These are phyloP conservation scores for Anniella stebbinsi DNA, from an alignment of 2,797 vertebrate genomes.

Conservation along the genomic window DNA sequence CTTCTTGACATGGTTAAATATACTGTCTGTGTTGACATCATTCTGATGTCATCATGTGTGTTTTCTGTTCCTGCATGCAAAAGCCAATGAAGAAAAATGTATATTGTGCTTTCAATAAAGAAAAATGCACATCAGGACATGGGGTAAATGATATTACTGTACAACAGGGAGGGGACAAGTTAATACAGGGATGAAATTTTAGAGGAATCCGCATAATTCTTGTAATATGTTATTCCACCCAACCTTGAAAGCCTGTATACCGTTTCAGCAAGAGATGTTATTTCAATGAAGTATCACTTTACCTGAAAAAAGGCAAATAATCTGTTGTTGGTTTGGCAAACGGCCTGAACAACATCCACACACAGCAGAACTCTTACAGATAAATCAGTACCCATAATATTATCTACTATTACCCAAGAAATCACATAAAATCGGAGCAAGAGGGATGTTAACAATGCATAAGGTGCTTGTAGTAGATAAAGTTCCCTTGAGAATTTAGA, in stretches of 20 bases:
- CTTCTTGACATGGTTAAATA: background rate
- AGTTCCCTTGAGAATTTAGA: slow-evolving; percentile 13
- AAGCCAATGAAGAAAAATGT: background rate
- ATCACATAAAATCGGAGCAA: background rate
- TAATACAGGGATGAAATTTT: background rate
- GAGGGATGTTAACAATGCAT: background rate
- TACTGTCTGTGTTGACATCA: background rate
- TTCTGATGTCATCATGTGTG: background rate
- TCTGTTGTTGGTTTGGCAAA: background rate
- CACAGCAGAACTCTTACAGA: slow-evolving; percentile 14
- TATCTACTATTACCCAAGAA: background rate
- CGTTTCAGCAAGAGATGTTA: background rate
- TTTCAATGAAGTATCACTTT: background rate
- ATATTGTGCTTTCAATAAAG: background rate
- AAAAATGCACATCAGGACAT: background rate
- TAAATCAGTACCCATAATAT: slow-evolving; percentile 2
- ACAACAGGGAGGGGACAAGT: background rate
- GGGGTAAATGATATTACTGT: background rate
- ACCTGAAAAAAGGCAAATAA: background rate
- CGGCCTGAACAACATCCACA: background rate
- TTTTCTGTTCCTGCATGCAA: background rate
- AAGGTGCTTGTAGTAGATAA: slow-evolving; percentile 14
- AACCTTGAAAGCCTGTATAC: background rate
- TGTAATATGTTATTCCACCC: background rate
- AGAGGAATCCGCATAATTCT: background rate